Percentiles rank a stretch among this genome's conserved stretches.
phyloP scores from a whole-genome alignment of 1,140 invertebrate species.

The Monochamus saltuarius region DNA sequence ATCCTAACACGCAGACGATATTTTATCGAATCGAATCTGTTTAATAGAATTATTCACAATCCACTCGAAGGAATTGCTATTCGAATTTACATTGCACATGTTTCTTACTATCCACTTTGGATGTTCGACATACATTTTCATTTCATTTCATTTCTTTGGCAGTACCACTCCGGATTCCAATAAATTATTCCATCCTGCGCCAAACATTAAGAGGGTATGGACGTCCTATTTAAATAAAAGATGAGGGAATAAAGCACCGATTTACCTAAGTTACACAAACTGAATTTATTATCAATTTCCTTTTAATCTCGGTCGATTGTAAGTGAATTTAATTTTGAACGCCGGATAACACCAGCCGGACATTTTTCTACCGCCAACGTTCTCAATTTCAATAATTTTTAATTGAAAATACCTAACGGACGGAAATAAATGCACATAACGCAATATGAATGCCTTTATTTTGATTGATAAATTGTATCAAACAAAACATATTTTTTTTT shows the following conservation, averaged over 20 bases:
- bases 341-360: too few relatives aligned
- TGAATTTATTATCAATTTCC: slow-evolving; percentile 23
- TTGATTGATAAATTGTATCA: too few relatives aligned
- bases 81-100: slow-evolving; percentile 35
- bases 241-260: slow-evolving; percentile 17
- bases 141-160: slow-evolving; percentile 19
- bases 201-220: slow-evolving; percentile 20
- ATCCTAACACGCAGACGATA: slow-evolving; percentile 43
- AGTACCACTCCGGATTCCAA: slow-evolving; percentile 11
- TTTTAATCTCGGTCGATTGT: slow-evolving; percentile 16
- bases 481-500: too few relatives aligned
- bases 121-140: slow-evolving; percentile 15
- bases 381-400: too few relatives aligned
- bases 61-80: slow-evolving; percentile 41
- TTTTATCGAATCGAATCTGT: slow-evolving; percentile 44
- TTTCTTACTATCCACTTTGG: slow-evolving; percentile 26
- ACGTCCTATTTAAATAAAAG: slow-evolving; percentile 22
- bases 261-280: slow-evolving; percentile 22
- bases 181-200: slow-evolving; percentile 23
- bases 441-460: too few relatives aligned
- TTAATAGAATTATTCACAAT: slow-evolving; percentile 46
- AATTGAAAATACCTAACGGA: too few relatives aligned
- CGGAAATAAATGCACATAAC: too few relatives aligned
- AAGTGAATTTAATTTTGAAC: too few relatives aligned
- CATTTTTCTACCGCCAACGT: too few relatives aligned